Evolutionary conservation across 2,888 invertebrate genomes (phyloP).

Genomic region (Drosophila ezoana): DNA sequence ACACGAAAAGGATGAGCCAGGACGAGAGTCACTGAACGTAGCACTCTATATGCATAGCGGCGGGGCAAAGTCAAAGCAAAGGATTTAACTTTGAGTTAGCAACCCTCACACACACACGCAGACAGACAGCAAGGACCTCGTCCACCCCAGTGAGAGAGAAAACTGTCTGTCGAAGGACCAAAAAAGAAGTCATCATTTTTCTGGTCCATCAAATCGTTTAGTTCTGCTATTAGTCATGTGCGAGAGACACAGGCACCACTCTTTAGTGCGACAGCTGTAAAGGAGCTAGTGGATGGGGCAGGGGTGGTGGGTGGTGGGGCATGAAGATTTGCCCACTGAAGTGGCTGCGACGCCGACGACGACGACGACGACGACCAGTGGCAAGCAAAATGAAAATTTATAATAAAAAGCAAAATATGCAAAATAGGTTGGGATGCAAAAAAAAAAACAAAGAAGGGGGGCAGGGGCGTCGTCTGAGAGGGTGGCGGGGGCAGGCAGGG

Average conservation of each 20-base stretch:
- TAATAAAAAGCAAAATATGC: slow-evolving; percentile 79
- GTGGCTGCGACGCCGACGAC: slow-evolving; percentile 55
- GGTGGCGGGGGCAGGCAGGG: not conserved
- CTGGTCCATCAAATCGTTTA: slow-evolving; percentile 84
- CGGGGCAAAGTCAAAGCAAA: slow-evolving; percentile 42
- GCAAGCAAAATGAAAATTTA: slow-evolving; percentile 75
- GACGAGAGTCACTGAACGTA: slow-evolving; percentile 16
- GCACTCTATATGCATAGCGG: slow-evolving; percentile 30
- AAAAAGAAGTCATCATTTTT: slow-evolving; percentile 84
- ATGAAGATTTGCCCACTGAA: slow-evolving; percentile 62
- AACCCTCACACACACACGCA: slow-evolving; percentile 47
- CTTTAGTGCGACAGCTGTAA: slow-evolving; percentile 22
- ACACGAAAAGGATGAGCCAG: slow-evolving; percentile 42
- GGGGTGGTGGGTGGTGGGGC: not conserved
- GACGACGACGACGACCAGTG: slow-evolving; percentile 19
- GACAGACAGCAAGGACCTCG: slow-evolving; percentile 3
- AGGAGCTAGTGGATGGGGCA: not conserved
- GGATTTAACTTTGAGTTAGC: slow-evolving; percentile 61
- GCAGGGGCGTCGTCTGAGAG: not conserved
- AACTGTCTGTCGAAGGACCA: slow-evolving; percentile 20
- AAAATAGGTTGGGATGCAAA: slow-evolving; percentile 63
- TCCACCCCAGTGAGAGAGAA: slow-evolving; percentile 1
- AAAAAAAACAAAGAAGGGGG: not conserved
- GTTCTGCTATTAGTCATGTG: slow-evolving; percentile 83
- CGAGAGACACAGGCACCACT: slow-evolving; percentile 24